Percentiles rank a stretch among this genome's conserved stretches.
Conservation (phyloP, 2,113 vertebrate species). For the Scartelaos histophorus region DNA sequence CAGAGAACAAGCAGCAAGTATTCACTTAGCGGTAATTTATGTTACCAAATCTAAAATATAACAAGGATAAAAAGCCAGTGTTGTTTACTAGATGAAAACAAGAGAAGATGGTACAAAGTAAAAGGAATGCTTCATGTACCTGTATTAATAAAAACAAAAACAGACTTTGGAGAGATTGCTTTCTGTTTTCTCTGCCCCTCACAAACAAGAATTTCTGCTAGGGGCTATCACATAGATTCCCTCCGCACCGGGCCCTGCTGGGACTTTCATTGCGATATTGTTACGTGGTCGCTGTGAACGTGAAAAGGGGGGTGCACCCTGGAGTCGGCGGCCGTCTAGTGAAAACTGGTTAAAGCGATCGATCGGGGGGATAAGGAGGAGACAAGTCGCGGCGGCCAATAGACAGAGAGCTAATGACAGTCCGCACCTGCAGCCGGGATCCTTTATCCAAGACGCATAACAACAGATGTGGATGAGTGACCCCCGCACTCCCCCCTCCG, state of each 20-base stretch:
- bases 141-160: constrained; percentile 35
- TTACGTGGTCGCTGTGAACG: constrained; percentile 13
- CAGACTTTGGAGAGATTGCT: constrained; percentile 30
- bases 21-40: background rate
- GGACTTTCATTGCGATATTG: constrained; percentile 16
- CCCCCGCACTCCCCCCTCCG: constrained; percentile 41
- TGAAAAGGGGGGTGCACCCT: constrained; percentile 1
- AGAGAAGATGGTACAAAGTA: background rate
- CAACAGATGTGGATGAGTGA: constrained; percentile 76
- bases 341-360: constrained; percentile 71
- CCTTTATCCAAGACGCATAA: constrained; percentile 68
- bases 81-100: background rate
- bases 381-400: constrained; percentile 63
- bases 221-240: constrained; percentile 52
- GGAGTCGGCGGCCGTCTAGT: constrained; percentile 56
- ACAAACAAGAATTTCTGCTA: constrained; percentile 54
- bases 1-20: background rate
- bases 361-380: constrained; percentile 62
- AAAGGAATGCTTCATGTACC: constrained; percentile 26
- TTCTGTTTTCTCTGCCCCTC: constrained; percentile 54
- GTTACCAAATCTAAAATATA: background rate
- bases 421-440: constrained; percentile 76
- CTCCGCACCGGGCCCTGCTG: constrained; percentile 27
- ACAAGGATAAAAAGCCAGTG: background rate
- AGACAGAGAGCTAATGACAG: constrained; percentile 69